These are phyloP conservation scores for Lordiphosa fenestrarum DNA, from an alignment of 2,888 invertebrate genomes.

Conservation along the genomic window DNA sequence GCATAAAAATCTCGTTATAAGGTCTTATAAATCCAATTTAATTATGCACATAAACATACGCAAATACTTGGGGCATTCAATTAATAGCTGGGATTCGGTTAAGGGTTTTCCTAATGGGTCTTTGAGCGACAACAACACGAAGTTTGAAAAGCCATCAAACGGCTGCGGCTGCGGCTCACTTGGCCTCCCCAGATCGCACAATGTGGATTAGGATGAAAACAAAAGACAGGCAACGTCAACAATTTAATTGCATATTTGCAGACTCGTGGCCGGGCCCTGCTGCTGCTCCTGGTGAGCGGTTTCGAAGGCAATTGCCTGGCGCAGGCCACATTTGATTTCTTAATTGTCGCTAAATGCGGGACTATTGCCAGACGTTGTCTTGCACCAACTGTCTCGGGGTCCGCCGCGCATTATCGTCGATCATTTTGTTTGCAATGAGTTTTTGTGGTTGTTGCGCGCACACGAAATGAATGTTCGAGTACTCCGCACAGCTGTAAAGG, in stretches of 20 bases:
- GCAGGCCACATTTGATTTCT: slow-evolving; percentile 68
- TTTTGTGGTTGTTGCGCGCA: slow-evolving; percentile 61
- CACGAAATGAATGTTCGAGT: slow-evolving; percentile 63
- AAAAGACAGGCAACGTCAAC: slow-evolving; percentile 65
- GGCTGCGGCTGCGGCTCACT: slow-evolving; percentile 33
- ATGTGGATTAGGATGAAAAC: slow-evolving; percentile 65
- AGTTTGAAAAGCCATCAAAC: slow-evolving; percentile 45
- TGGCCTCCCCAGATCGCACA: slow-evolving; percentile 63
- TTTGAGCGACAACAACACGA: slow-evolving; percentile 7
- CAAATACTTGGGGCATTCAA: slow-evolving; percentile 47
- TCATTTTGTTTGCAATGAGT: slow-evolving; percentile 68
- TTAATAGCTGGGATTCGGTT: slow-evolving; percentile 19
- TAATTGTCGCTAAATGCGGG: slow-evolving; percentile 77
- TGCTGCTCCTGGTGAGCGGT: slow-evolving; percentile 43
- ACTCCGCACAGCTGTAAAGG: slow-evolving; percentile 41
- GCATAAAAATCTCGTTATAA: slow-evolving; percentile 6
- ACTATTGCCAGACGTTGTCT: slow-evolving; percentile 46
- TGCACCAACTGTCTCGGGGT: slow-evolving; percentile 1
- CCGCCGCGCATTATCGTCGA: slow-evolving; percentile 61
- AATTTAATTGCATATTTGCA: slow-evolving; percentile 75
- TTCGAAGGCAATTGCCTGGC: slow-evolving; percentile 58
- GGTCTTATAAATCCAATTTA: slow-evolving; percentile 40
- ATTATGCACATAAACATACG: slow-evolving; percentile 45
- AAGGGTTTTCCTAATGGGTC: slow-evolving; percentile 18
- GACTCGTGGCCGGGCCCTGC: slow-evolving; percentile 13